Base-by-base conservation (phyloP, 2,113 vertebrate genomes). In the Xerus inauris region DNA sequence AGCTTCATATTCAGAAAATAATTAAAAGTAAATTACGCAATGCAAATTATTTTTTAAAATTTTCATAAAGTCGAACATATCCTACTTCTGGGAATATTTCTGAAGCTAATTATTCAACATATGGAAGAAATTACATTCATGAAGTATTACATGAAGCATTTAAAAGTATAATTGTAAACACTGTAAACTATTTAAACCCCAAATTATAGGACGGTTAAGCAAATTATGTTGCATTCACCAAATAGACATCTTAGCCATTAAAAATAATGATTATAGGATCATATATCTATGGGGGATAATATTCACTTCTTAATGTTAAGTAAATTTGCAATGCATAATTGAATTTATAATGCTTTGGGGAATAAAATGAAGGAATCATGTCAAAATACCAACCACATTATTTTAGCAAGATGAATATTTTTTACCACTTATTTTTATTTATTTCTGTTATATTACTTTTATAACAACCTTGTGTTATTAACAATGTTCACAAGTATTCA, bases 271-370 rank as follows among this genome's bases (percentile, higher is more conserved):
- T 67, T 65, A 59, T 4, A 40, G 14, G 11, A 28, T 89, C 9
- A 65, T 30, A 1, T 71, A 73, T 95, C 28, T 93, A 24, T 73
- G 9, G 79, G 4, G 6, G 42, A 32, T 71, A 77, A 72, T 79
- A 67, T 76, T 91, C 76, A 51, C 24, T 72, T 82, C 91, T 92
- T 71, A 95, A 83, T 82, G 51, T 62, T 89, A 96, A 67, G 71
- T 84, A 96, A 95, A 96, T 59, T 83, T 95, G 28, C 3, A 80
- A 30, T 51, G 32, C 5, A 90, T 87, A 92, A 71, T 45, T 59
- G 32, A 59, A 79, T 81, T 9, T 47, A 79, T 13, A 54, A 19
- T 84, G 24, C 40, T 93, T 84, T 40, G 49, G 64, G 20, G n/a
- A 86, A 38, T 71, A 94, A 87, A 91, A 82, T 40, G 16, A 93